phyloP scores from a whole-genome alignment of 2,888 invertebrate species.

The Orthonychiurus folsomi region DNA sequence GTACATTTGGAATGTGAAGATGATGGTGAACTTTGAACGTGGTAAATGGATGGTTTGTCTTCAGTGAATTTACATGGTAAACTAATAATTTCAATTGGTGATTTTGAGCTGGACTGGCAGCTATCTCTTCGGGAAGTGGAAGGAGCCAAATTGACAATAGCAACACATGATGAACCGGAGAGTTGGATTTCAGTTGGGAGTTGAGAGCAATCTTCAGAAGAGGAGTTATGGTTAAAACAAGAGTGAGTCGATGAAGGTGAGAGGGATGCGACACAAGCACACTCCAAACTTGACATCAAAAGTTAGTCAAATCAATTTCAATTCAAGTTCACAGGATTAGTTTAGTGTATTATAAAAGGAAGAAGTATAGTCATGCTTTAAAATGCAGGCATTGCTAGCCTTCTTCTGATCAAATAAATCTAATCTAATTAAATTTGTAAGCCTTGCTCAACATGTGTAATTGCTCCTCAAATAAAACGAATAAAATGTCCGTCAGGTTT shows the following conservation, averaged over 20 bases:
- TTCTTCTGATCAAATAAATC: background rate
- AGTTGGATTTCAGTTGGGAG: background rate
- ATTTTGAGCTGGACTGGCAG: background rate
- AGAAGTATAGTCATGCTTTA: background rate
- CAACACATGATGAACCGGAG: background rate
- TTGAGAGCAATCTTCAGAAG: background rate
- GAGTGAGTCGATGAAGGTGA: background rate
- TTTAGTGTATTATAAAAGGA: background rate
- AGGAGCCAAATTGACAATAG: background rate
- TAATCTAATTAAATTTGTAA: background rate
- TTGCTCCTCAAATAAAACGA: background rate
- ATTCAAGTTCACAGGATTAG: background rate
- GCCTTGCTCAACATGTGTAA: background rate
- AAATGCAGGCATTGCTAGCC: background rate
- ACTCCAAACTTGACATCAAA: background rate
- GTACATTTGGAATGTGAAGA: background rate
- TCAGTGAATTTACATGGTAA: background rate
- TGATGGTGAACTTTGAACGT: background rate
- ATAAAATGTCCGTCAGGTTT: background rate
- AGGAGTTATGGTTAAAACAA: background rate
- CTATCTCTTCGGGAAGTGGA: background rate
- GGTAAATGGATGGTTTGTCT: background rate
- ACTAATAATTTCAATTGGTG: constrained; percentile 6
- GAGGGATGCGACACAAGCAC: background rate
- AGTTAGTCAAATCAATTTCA: background rate